Conservation (phyloP, 1,140 invertebrate genomes). For the Aphaenogaster floridana region DNA sequence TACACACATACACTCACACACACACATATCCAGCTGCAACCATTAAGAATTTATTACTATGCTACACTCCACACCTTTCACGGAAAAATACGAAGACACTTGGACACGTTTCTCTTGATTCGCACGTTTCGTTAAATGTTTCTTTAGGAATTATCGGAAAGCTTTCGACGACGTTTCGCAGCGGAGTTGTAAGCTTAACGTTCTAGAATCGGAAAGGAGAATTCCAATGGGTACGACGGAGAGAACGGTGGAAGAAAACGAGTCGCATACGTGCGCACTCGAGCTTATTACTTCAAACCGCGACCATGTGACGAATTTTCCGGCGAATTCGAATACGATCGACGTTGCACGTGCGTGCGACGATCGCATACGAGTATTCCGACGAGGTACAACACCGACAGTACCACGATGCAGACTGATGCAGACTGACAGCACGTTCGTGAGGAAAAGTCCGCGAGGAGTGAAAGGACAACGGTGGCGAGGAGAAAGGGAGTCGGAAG, state of each 20-base stretch:
- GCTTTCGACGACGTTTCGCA: slow-evolving; percentile 13
- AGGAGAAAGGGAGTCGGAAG: not conserved
- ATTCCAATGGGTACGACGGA: slow-evolving; percentile 3
- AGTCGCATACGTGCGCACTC: not conserved
- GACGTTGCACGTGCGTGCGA: not conserved
- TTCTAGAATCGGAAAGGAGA: not conserved
- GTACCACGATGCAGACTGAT: slow-evolving; percentile 75
- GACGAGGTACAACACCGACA: slow-evolving; percentile 60
- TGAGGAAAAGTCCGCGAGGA: slow-evolving; percentile 55
- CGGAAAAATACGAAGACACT: not conserved
- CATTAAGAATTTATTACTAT: not conserved
- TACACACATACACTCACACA: not conserved
- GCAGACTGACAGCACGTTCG: slow-evolving; percentile 73
- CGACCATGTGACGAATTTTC: not conserved
- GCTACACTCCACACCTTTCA: not conserved
- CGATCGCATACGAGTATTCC: slow-evolving; percentile 9
- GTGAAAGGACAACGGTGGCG: not conserved
- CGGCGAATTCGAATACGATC: not conserved
- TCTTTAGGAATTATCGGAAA: slow-evolving; percentile 43
- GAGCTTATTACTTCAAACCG: slow-evolving; percentile 10
- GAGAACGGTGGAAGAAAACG: not conserved
- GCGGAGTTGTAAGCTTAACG: not conserved
- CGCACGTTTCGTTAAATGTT: slow-evolving; percentile 52
- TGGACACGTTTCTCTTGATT: slow-evolving; percentile 9
- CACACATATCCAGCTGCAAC: not conserved